Evolutionary conservation across 64 coral and sea anemone genomes (phyloP), one percentile per base, ranked within the genome.

Genomic region (Hydrozoanthus tunicans): DNA sequence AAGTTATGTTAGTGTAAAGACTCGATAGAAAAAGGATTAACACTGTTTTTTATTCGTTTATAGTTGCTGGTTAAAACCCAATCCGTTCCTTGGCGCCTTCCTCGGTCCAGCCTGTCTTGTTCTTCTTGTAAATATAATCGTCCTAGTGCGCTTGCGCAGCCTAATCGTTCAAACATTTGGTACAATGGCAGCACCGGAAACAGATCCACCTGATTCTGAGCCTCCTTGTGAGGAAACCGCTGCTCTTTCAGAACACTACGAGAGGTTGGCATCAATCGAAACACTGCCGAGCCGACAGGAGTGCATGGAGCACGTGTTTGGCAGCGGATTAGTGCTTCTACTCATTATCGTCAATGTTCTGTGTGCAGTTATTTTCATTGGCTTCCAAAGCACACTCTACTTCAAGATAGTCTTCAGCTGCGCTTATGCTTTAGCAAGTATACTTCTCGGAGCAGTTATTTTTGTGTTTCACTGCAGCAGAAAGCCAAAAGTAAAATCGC

Each of bases 101-200:
- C 55, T 99, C 10, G 97, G 97, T 58, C 97, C 97, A 24, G 94
- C 92, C 7, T 96, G 97, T 57, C 86, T 99, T 59, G 86, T 99
- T 59, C 56, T 92, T n/a, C 52, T 99, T 6, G 91, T 99, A 70
- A 91, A 99, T 24, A 79, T 93, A 53, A 79, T 99, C 14, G 70
- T 99, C 11, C 93, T 94, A 53, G 83, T 99, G 9, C 94, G 97
- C 17, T 79, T 99, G 9, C 92, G 54, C 25, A 91, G 82, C 32
- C 15, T 97, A 3, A 89, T 94, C 6, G 58, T 86, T 7, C 51
- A 32, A 62, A 90, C 82, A 4, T 97, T 94, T 56, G 89, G 83
- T 58, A 56, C 56, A 11, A 64, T 52, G 53, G 59, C 9, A 5
- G 52, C 5, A 0, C 79, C 17, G 59, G 70, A 94, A 53, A 51